These are phyloP conservation scores for Heliconius himera DNA, from an alignment of 1,140 invertebrate genomes.

Conservation along the genomic window DNA sequence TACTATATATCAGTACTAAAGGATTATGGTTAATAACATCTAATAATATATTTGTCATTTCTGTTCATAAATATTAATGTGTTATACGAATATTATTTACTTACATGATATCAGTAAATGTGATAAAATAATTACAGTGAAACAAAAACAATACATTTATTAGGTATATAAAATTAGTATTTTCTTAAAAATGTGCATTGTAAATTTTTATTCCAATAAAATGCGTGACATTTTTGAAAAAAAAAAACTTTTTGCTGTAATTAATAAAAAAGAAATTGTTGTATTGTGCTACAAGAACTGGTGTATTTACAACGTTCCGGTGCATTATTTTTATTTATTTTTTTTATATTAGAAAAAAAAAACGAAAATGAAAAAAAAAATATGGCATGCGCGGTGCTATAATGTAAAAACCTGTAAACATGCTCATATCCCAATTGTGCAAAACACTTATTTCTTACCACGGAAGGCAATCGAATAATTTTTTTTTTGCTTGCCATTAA, in stretches of 20 bases:
- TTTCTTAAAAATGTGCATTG: not conserved
- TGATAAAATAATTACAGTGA: no score
- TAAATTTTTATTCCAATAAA: not conserved
- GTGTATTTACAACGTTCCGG: not conserved
- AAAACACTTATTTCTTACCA: constrained; percentile 66
- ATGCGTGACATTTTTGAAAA: not conserved
- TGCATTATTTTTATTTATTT: not conserved
- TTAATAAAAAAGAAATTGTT: not conserved
- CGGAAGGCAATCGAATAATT: constrained; percentile 72
- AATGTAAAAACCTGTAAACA: constrained; percentile 71
- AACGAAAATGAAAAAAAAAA: not conserved
- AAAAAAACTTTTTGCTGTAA: not conserved
- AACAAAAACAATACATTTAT: no score
- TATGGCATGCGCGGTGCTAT: constrained; percentile 30
- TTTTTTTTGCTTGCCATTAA: constrained; percentile 74
- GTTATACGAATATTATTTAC: no score
- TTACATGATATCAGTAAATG: no score
- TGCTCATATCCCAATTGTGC: constrained; percentile 58
- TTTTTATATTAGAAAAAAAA: constrained; percentile 17
- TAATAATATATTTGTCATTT: no score
- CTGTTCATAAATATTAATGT: no score
- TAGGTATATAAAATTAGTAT: no score
- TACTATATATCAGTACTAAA: no score
- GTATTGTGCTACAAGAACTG: constrained; percentile 4
- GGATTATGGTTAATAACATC: no score